Evolutionary conservation across 1,140 invertebrate species (phyloP), one percentile per base, ranked within the genome.

Genomic region (Panagrolaimus sp.): DNA sequence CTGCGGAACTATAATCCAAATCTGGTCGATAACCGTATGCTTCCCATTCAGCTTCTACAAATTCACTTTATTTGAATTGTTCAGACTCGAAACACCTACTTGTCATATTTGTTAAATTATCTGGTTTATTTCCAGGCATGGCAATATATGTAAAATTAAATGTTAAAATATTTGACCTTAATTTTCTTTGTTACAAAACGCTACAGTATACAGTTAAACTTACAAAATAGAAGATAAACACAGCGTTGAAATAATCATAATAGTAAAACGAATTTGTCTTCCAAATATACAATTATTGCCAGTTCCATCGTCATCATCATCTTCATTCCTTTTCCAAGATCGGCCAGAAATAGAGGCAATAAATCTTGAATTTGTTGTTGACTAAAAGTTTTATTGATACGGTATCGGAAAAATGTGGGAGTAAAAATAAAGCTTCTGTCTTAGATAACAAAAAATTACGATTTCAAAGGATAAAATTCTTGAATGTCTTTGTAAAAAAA

Each of bases 131-230:
- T 20, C 74, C 79, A 5, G 79, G 72, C 81, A 81, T 81, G 47
- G 76, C 83, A 62, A 81, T 81, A 46, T 76, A 78, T 9, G 81
- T 79, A 66, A 81, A 81, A 67, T 81, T 81, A 72, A 82, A 81
- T 38, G 79, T 81, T 27, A 81, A 65, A 16, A 81, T 81, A 65
- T 81, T 81, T 51, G 31, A 38, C 31, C 31, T 38, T 4, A 38
- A 38, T 38, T 38, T 38, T 4, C 31, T 4, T 38, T 38, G 31
- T 38, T 38, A 38, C 7, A 2, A 38, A n/a, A n/a, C n/a, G 31
- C 7, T 38, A 38, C 31, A 38, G 31, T 38, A 38, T 38, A 38
- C 2, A 38, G 2, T 7, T n/a, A n/a, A n/a, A 38, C 31, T 38
- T 27, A 25, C 51, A 57, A 57, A 63, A 81, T 79, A n/a, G 72